Conservation (phyloP, 2,113 vertebrate genomes). For the Hyperoodon ampullatus region DNA sequence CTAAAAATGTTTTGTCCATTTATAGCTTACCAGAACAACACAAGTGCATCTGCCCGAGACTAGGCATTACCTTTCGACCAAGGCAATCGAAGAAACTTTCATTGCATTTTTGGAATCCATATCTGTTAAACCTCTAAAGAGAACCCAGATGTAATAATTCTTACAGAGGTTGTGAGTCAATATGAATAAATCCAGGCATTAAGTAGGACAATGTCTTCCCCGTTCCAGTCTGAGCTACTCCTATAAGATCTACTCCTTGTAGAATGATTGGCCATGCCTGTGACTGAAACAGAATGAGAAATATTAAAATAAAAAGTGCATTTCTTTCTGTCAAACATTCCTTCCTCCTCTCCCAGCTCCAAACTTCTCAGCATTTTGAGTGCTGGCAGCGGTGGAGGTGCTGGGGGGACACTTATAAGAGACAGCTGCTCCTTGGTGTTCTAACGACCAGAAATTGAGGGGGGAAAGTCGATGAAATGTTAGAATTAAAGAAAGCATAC, state of each 20-base stretch:
- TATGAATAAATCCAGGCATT: slow-evolving; percentile 97
- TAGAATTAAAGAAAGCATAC: slow-evolving; percentile 80
- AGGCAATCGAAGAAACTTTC: background rate
- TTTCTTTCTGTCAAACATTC: background rate
- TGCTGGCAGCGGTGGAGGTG: background rate
- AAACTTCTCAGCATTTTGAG: background rate
- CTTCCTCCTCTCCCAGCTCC: background rate
- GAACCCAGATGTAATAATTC: slow-evolving; percentile 64
- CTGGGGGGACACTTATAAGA: background rate
- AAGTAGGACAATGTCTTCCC: slow-evolving; percentile 97
- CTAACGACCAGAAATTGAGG: background rate
- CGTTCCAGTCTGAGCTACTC: slow-evolving; percentile 97
- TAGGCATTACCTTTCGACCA: background rate
- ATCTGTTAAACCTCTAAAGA: background rate
- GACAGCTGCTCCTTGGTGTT: background rate
- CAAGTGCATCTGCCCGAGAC: background rate
- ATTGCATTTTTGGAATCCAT: background rate
- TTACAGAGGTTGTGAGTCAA: slow-evolving; percentile 95
- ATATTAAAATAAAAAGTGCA: background rate
- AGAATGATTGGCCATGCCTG: slow-evolving; percentile 96
- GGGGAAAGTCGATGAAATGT: background rate
- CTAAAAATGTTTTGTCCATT: background rate
- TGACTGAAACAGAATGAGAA: slow-evolving; percentile 86
- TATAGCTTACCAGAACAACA: background rate
- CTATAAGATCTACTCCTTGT: slow-evolving; percentile 95